These are phyloP conservation scores for Pristionchus fissidentatus DNA, from an alignment of 2,888 invertebrate genomes.

Conservation along the genomic window DNA sequence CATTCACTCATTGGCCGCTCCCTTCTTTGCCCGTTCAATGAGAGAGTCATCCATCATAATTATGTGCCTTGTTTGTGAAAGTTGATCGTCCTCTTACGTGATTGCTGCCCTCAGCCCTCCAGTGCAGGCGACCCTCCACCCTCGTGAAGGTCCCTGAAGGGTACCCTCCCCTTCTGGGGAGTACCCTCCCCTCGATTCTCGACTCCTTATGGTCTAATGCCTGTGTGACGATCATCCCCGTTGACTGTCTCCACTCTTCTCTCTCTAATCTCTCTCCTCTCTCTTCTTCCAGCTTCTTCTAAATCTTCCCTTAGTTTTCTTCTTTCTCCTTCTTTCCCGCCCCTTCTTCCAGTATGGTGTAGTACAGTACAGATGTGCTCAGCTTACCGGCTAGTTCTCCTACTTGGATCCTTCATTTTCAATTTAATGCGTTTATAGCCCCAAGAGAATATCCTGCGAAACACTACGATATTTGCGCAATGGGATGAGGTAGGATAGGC, in stretches of 20 bases:
- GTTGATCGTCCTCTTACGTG: conserved; percentile 38
- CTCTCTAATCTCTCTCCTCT: not conserved
- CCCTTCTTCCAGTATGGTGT: not conserved
- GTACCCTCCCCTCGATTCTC: not conserved
- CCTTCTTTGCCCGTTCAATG: conserved; percentile 1
- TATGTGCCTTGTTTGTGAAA: conserved; percentile 45
- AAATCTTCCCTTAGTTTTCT: not conserved
- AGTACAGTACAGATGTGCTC: conserved; percentile 15
- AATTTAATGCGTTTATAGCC: too few relatives aligned
- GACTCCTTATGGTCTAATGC: conserved; percentile 11
- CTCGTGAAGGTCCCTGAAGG: not conserved
- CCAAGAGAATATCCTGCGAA: too few relatives aligned
- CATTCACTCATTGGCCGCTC: conserved; percentile 6
- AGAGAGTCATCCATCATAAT: conserved; percentile 42
- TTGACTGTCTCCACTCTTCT: conserved; percentile 9
- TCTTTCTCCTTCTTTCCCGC: not conserved
- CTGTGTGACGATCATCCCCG: conserved; percentile 8
- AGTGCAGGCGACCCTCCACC: not conserved
- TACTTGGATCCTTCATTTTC: not conserved
- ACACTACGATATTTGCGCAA: too few relatives aligned
- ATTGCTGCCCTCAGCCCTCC: not conserved
- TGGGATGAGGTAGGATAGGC: too few relatives aligned
- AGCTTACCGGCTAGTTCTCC: too few relatives aligned
- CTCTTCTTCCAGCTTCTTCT: not conserved
- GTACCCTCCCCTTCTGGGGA: not conserved